Conservation (phyloP, 2,797 vertebrate species). For the Sphenopsis melanotis region DNA sequence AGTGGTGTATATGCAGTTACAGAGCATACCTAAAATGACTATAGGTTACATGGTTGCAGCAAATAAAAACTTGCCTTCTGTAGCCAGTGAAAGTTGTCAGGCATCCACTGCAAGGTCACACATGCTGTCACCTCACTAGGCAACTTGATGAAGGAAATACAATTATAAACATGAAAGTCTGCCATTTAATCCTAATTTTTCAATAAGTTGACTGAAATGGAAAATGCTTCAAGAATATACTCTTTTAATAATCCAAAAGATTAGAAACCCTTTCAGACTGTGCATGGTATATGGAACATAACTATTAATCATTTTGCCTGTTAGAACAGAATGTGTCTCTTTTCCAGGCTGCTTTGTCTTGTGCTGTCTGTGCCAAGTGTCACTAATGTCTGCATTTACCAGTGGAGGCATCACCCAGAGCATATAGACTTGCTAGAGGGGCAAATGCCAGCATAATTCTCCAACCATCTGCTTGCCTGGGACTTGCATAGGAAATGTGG, state of each 20-base stretch:
- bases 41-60: not conserved
- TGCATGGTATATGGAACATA: not conserved
- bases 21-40: not conserved
- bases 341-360: not conserved
- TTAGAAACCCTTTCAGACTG: not conserved
- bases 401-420: not conserved
- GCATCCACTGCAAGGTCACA: not conserved
- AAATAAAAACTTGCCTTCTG: not conserved
- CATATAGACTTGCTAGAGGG: not conserved
- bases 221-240: not conserved
- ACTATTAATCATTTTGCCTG: not conserved
- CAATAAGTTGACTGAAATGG: not conserved
- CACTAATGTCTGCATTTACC: not conserved
- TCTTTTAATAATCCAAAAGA: not conserved
- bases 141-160: not conserved
- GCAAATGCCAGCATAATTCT: not conserved
- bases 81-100: not conserved
- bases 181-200: not conserved
- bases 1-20: not conserved
- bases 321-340: not conserved
- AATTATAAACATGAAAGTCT: not conserved
- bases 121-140: not conserved
- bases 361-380: not conserved
- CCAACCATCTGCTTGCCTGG: slow-evolving; percentile 14
- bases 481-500: not conserved